phyloP scores from a whole-genome alignment of 2,888 invertebrate genomes.

The Acleris emargana region DNA sequence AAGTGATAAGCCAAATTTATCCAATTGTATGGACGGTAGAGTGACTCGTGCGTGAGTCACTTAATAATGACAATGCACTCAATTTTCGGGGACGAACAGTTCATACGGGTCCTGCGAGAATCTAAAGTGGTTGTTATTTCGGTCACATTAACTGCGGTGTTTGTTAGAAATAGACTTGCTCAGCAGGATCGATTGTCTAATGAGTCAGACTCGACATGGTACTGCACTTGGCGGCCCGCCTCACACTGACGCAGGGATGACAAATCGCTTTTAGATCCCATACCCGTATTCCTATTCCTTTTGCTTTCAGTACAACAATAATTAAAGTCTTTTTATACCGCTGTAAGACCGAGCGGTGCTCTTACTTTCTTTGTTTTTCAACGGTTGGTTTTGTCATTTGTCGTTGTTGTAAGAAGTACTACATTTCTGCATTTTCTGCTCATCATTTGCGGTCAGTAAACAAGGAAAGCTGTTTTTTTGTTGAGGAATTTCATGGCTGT shows the following conservation, averaged over 20 bases:
- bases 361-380: slow-evolving; percentile 25
- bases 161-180: slow-evolving; percentile 47
- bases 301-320: slow-evolving; percentile 55
- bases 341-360: slow-evolving; percentile 19
- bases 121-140: slow-evolving; percentile 38
- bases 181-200: slow-evolving; percentile 75
- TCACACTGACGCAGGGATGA: slow-evolving; percentile 77
- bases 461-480: slow-evolving; percentile 10
- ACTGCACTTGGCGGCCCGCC: slow-evolving; percentile 74
- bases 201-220: slow-evolving; percentile 76
- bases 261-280: slow-evolving; percentile 72
- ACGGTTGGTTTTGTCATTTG: slow-evolving; percentile 23
- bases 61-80: slow-evolving; percentile 41
- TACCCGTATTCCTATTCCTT: slow-evolving; percentile 58
- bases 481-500: not conserved
- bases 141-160: slow-evolving; percentile 38
- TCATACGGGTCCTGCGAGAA: slow-evolving; percentile 40
- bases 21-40: slow-evolving; percentile 44
- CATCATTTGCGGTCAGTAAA: slow-evolving; percentile 30
- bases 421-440: slow-evolving; percentile 13
- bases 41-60: slow-evolving; percentile 38
- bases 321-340: slow-evolving; percentile 45
- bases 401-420: slow-evolving; percentile 9
- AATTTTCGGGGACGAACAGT: slow-evolving; percentile 44
- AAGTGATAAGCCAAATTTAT: slow-evolving; percentile 45